Evolutionary conservation across 2,888 invertebrate genomes (phyloP), one percentile per base, ranked within the genome.

Genomic region (Cybosia mesomella): DNA sequence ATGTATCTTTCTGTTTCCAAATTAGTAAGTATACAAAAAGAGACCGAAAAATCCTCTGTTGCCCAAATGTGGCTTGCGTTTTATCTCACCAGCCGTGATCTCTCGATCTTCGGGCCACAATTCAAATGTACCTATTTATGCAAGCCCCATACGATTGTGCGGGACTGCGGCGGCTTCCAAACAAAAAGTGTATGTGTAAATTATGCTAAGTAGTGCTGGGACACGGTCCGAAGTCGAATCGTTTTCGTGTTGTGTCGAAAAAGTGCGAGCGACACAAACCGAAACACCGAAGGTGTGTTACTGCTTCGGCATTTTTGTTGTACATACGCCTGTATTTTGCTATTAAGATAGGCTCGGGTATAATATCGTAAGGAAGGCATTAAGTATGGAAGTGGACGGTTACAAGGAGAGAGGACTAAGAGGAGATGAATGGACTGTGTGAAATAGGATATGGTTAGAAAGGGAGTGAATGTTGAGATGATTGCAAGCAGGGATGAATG

Each of bases 181-280:
- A 73, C 77, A 77, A 79, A 81, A 79, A 73, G 70, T 75, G 68
- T 79, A 73, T 71, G 77, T 73, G 73, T 67, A 74, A 73, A 76
- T 81, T 80, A 80, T 80, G 80, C 71, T 77, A 79, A 80, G 66
- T 57, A 70, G 66, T 62, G 72, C 67, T 54, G 74, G 73, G 74
- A 68, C 69, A 70, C 66, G 54, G 69, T 54, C 66, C 76, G 71
- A 65, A 67, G 57, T 55, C 74, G 65, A 53, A 68, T 59, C 71
- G 66, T 39, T 58, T 70, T 69, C 74, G 67, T 66, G 68, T 69
- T 72, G 69, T 34, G 22, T 36, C 68, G 64, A 70, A 72, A 71
- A 75, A 71, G 70, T 78, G 72, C 68, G 74, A 71, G 68, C 66
- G 71, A 71, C 62, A 72, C 70, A 63, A 74, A 66, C 67, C 66